These are phyloP conservation scores for Graptemys geographica DNA, from an alignment of 2,797 vertebrate species.

Conservation along the genomic window DNA sequence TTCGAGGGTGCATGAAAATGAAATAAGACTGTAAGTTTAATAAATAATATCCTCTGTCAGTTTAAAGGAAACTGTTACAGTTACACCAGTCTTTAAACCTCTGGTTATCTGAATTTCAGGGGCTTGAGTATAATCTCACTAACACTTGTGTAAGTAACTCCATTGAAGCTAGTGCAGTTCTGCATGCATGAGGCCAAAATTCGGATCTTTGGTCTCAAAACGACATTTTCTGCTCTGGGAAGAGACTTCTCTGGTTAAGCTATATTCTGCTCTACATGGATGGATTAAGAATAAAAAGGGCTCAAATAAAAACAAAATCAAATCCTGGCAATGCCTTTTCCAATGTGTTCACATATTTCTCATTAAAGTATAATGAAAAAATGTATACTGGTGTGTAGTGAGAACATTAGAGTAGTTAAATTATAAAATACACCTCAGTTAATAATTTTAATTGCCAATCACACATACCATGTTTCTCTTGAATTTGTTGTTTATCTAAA, in stretches of 20 bases:
- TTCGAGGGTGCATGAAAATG: neutral
- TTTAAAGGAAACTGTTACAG: constrained; percentile 20
- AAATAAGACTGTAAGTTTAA: neutral
- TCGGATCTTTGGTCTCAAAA: neutral
- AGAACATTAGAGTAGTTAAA: constrained; percentile 3
- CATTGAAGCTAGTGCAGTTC: constrained; percentile 7
- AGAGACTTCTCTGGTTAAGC: constrained; percentile 37
- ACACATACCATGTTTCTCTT: neutral
- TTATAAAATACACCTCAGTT: constrained; percentile 15
- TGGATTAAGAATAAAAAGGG: constrained; percentile 56
- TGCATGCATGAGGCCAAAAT: neutral
- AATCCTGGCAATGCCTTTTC: constrained; percentile 45
- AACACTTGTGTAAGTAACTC: neutral
- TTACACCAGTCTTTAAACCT: neutral
- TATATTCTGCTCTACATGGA: constrained; percentile 8
- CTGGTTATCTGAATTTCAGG: neutral
- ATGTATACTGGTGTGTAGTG: constrained; percentile 32
- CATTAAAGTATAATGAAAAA: constrained; percentile 47
- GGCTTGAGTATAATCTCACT: neutral
- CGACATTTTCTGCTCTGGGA: constrained; percentile 38
- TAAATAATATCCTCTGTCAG: constrained; percentile 33
- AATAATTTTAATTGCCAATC: constrained; percentile 28
- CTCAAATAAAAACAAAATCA: constrained; percentile 4
- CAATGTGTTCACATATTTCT: constrained; percentile 43
- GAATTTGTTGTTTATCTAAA: neutral